phyloP scores from a whole-genome alignment of 2,888 invertebrate genomes.

The Cantharis flavilabris region DNA sequence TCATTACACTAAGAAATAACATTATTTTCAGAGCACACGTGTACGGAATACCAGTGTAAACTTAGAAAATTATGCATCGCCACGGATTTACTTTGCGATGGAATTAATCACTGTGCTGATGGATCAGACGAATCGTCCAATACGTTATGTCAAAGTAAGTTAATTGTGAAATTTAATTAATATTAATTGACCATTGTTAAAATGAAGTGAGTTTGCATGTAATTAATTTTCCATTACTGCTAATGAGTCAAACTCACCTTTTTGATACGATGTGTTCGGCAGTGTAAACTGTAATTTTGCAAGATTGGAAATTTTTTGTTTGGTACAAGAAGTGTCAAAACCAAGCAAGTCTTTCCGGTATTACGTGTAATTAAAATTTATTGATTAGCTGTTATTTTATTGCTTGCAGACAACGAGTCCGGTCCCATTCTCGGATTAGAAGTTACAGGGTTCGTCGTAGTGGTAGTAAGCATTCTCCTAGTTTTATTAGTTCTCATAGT shows the following conservation, averaged over 20 bases:
- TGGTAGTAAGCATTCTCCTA: slow-evolving; percentile 71
- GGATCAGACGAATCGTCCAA: slow-evolving; percentile 89
- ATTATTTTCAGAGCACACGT: slow-evolving; percentile 75
- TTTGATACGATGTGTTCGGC: background rate
- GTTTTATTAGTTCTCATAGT: slow-evolving; percentile 71
- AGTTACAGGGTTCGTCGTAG: slow-evolving; percentile 76
- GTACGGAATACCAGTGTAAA: slow-evolving; percentile 87
- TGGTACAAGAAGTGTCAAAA: background rate
- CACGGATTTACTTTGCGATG: slow-evolving; percentile 89
- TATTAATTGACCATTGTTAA: background rate
- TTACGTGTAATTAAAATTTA: background rate
- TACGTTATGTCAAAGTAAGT: slow-evolving; percentile 84
- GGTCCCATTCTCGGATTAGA: slow-evolving; percentile 73
- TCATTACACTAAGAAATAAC: background rate
- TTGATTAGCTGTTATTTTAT: background rate
- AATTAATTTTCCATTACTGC: background rate
- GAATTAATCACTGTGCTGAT: slow-evolving; percentile 91
- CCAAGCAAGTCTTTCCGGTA: background rate
- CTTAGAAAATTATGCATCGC: slow-evolving; percentile 90
- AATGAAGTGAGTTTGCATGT: background rate
- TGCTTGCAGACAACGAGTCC: slow-evolving; percentile 61
- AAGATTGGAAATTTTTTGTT: background rate
- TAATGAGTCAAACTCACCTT: background rate
- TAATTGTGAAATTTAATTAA: background rate
- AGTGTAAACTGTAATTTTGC: background rate